Conservation (phyloP, 2,888 invertebrate genomes). For the Ommatoiulus sabulosus region DNA sequence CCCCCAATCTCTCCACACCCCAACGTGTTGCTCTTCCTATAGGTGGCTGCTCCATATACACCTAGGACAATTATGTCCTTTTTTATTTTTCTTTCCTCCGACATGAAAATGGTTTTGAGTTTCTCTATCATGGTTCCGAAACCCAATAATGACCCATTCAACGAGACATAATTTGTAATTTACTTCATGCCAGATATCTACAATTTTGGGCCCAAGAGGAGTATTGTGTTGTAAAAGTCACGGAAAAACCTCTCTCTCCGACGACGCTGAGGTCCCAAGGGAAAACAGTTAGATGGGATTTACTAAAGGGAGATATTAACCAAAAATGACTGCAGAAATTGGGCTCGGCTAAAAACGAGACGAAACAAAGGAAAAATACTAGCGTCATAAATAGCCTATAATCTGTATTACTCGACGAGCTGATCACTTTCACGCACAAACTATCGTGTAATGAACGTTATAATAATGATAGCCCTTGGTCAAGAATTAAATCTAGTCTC, state of each 20-base stretch:
- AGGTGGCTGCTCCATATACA: slow-evolving; percentile 47
- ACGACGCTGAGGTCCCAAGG: slow-evolving; percentile 31
- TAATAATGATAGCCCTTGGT: slow-evolving; percentile 55
- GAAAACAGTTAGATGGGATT: slow-evolving; percentile 53
- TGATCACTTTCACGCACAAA: slow-evolving; percentile 50
- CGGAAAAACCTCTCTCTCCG: slow-evolving; percentile 17
- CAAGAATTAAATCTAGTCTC: slow-evolving; percentile 51
- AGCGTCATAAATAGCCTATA: not conserved
- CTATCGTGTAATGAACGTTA: slow-evolving; percentile 55
- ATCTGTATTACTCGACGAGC: slow-evolving; percentile 44
- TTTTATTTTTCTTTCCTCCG: slow-evolving; percentile 47
- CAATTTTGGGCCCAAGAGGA: slow-evolving; percentile 52
- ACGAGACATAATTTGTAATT: slow-evolving; percentile 56
- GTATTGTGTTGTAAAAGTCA: slow-evolving; percentile 54
- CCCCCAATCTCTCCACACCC: not conserved
- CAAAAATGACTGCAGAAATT: slow-evolving; percentile 50
- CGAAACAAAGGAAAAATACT: slow-evolving; percentile 32
- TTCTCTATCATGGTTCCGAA: slow-evolving; percentile 51
- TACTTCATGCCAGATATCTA: slow-evolving; percentile 52
- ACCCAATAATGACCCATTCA: slow-evolving; percentile 57
- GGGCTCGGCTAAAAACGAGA: not conserved
- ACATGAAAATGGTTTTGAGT: slow-evolving; percentile 51
- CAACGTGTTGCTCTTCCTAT: slow-evolving; percentile 46
- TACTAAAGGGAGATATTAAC: slow-evolving; percentile 52
- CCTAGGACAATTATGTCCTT: slow-evolving; percentile 26